Evolutionary conservation across 2,113 vertebrate genomes (phyloP).

Genomic region (Gorsachius goisagi): DNA sequence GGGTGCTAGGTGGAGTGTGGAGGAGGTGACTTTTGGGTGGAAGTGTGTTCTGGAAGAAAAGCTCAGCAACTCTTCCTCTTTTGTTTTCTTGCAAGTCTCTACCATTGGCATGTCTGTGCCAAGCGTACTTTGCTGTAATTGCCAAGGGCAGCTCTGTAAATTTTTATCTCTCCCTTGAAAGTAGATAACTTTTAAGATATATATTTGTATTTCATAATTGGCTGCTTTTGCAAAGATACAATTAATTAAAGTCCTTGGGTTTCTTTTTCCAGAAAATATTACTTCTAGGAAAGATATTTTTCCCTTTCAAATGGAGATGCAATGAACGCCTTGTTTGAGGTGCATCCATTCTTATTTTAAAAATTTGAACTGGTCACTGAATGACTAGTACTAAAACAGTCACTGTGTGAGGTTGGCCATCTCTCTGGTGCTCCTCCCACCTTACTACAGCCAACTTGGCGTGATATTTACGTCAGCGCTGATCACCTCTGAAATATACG

Average conservation of each 20-base stretch:
- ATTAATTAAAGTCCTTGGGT: not conserved
- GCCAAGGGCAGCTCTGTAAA: not conserved
- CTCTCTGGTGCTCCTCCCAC: not conserved
- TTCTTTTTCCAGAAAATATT: not conserved
- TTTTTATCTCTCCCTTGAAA: not conserved
- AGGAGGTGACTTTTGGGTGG: not conserved
- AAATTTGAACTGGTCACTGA: not conserved
- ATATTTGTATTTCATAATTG: not conserved
- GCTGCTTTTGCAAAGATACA: not conserved
- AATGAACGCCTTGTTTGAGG: not conserved
- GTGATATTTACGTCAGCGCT: not conserved
- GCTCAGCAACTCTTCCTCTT: not conserved
- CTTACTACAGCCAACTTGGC: not conserved
- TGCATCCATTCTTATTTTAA: not conserved
- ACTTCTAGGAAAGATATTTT: not conserved
- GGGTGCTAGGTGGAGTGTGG: not conserved
- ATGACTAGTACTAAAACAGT: not conserved
- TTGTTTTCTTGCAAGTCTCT: not conserved
- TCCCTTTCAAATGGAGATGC: not conserved
- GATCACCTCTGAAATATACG: not conserved
- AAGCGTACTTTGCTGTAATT: not conserved
- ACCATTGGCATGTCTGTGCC: not conserved
- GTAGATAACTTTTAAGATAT: not conserved
- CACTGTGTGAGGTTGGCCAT: not conserved
- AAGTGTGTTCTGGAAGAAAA: not conserved